Evolutionary conservation across 2,797 vertebrate species (phyloP).

Genomic region (Semaprochilodus insignis): DNA sequence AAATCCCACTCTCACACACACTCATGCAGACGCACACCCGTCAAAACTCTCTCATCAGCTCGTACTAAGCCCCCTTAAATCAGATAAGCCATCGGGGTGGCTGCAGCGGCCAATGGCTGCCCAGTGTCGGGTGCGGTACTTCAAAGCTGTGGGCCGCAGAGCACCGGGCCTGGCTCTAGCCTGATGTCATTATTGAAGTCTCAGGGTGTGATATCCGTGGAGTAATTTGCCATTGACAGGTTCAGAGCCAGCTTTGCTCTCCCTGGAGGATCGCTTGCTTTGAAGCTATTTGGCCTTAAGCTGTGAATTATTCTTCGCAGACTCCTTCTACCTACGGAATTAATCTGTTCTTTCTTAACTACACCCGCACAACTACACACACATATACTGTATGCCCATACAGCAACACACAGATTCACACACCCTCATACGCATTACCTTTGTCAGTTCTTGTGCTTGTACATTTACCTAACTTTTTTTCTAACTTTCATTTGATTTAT

Average conservation of each 20-base stretch:
- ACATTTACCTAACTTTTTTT: no score
- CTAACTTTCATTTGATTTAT: no score
- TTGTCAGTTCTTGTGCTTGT: no score
- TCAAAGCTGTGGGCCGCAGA: slow-evolving; percentile 89
- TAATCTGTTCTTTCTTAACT: slow-evolving; percentile 60
- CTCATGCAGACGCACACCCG: slow-evolving; percentile 50
- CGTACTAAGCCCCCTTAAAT: slow-evolving; percentile 76
- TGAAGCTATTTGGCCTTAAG: slow-evolving; percentile 98
- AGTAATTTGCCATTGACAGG: slow-evolving; percentile 95
- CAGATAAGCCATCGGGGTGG: slow-evolving; percentile 79
- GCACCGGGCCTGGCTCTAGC: slow-evolving; percentile 81
- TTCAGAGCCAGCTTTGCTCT: slow-evolving; percentile 87
- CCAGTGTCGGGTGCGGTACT: slow-evolving; percentile 86
- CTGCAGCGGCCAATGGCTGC: slow-evolving; percentile 72
- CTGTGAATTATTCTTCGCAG: slow-evolving; percentile 93
- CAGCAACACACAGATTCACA: not conserved
- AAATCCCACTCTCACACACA: slow-evolving; percentile 62
- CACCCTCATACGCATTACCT: not conserved
- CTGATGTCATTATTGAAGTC: slow-evolving; percentile 98
- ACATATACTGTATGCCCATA: not conserved
- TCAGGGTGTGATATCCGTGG: slow-evolving; percentile 83
- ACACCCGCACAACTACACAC: slow-evolving; percentile 28
- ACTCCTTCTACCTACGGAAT: slow-evolving; percentile 78
- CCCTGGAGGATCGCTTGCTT: slow-evolving; percentile 95
- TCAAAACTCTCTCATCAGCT: slow-evolving; percentile 63